Conservation (phyloP, 2,113 vertebrate genomes). For the Rhegmatorhina hoffmannsi region DNA sequence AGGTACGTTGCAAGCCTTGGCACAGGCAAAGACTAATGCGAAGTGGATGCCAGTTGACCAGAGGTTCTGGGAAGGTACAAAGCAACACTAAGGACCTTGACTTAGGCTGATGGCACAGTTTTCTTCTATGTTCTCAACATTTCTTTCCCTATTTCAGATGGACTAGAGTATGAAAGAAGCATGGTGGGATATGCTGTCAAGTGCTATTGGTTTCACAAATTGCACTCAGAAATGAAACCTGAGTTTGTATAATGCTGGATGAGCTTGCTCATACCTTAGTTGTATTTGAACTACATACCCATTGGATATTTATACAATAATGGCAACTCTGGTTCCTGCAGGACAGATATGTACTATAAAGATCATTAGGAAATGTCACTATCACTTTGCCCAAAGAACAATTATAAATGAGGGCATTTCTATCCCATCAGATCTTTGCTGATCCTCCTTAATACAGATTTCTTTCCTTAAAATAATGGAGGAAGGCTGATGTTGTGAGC, state of each 20-base stretch:
- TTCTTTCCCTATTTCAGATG: background rate
- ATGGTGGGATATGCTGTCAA: background rate
- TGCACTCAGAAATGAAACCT: background rate
- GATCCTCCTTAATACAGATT: background rate
- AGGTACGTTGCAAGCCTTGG: slow-evolving; percentile 53
- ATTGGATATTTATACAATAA: background rate
- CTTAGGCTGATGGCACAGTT: slow-evolving; percentile 30
- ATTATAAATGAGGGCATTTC: background rate
- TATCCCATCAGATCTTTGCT: background rate
- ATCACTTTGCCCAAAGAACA: background rate
- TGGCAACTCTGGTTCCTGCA: background rate
- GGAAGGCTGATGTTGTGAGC: background rate
- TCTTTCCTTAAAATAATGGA: background rate
- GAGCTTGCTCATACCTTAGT: background rate
- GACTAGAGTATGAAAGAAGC: background rate
- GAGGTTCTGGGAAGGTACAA: slow-evolving; percentile 51
- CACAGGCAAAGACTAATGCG: background rate
- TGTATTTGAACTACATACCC: background rate
- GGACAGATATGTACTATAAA: background rate
- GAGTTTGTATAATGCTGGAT: background rate
- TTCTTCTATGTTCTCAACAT: background rate
- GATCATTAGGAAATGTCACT: background rate
- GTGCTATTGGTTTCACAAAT: background rate
- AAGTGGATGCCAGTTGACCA: slow-evolving; percentile 55
- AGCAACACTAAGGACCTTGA: slow-evolving; percentile 60